These are phyloP conservation scores for Megalopta genalis DNA, from an alignment of 1,140 invertebrate species.

Conservation along the genomic window DNA sequence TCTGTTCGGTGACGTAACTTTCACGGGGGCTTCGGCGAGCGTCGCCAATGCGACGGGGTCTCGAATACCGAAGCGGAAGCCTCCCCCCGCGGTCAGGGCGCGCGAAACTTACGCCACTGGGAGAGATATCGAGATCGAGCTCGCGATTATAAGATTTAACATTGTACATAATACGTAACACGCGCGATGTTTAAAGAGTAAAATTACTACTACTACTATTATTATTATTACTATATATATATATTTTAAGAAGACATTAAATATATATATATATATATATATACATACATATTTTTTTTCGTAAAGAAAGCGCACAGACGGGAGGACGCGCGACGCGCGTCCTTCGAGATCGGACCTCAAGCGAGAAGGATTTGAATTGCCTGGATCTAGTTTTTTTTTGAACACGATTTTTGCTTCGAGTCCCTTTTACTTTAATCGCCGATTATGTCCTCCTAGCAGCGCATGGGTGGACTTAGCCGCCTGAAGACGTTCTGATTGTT, in stretches of 20 bases:
- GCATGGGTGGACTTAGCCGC: slow-evolving; percentile 52
- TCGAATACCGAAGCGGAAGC: background rate
- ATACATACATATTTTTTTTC: slow-evolving; percentile 41
- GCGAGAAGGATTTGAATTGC: slow-evolving; percentile 61
- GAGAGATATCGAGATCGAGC: slow-evolving; percentile 28
- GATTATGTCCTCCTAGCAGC: slow-evolving; percentile 36
- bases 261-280: slow-evolving; percentile 48
- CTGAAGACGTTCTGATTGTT: slow-evolving; percentile 55
- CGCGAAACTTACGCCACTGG: slow-evolving; percentile 53
- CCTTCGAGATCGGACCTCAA: slow-evolving; percentile 46
- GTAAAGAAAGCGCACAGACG: slow-evolving; percentile 44
- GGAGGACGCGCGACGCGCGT: background rate
- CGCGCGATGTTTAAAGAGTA: slow-evolving; percentile 47
- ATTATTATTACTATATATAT: slow-evolving; percentile 5
- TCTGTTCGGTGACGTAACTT: slow-evolving; percentile 32
- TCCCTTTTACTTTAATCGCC: slow-evolving; percentile 8
- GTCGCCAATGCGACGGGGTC: background rate
- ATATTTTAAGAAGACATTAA: slow-evolving; percentile 50
- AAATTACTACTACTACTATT: slow-evolving; percentile 31
- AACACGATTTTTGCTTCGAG: background rate
- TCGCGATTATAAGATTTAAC: slow-evolving; percentile 46
- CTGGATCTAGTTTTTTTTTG: background rate
- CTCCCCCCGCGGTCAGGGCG: slow-evolving; percentile 22
- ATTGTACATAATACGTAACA: slow-evolving; percentile 58
- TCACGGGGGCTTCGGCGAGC: slow-evolving; percentile 10